Base-by-base conservation (phyloP, 2,888 invertebrate species). In the Erebia palarica region DNA sequence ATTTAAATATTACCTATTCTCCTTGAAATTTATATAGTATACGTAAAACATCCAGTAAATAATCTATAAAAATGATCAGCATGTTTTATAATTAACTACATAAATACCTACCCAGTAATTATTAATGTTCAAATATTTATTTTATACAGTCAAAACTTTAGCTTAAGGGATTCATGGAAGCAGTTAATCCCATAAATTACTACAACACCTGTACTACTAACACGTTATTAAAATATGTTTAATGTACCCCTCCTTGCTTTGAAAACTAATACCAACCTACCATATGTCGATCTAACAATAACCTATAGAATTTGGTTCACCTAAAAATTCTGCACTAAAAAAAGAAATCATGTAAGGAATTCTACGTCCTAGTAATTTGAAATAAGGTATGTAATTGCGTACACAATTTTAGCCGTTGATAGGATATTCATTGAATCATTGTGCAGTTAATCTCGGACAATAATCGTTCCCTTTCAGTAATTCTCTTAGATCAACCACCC, bases 391-490 rank as follows among this genome's bases (percentile, higher is more conserved):
- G 70, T 36, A 63, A 63, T 76, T 10, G 65, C 42, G 0, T 61
- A 60, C 63, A 65, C 8, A 55, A n/a, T 64, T 69, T 69, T 53
- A 27, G 27, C 27, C 49, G 11, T 49, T 10, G 63, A 42, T 68
- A 2, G 18, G 27, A 60, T 71, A 21, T 47, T 42, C 55, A 58
- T 72, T 73, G 74, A 78, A 71, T 73, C 73, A 76, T 78, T 81
- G 83, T 84, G 82, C 80, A 79, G 79, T 82, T 80, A 81, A 82
- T 81, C 83, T 84, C 76, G 76, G 79, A 81, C 83, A 84, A 85
- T 87, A 89, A 90, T 90, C 90, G 89, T 90, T 86, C 86, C 87
- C 82, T 84, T 86, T 87, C 87, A 88, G 88, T 88, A 84, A 86
- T 84, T 80, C 83, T 85, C 85, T 85, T 86, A 84, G 86, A 90